Conservation (phyloP, 2,797 vertebrate genomes). For the Neosilurus mollespiculum region DNA sequence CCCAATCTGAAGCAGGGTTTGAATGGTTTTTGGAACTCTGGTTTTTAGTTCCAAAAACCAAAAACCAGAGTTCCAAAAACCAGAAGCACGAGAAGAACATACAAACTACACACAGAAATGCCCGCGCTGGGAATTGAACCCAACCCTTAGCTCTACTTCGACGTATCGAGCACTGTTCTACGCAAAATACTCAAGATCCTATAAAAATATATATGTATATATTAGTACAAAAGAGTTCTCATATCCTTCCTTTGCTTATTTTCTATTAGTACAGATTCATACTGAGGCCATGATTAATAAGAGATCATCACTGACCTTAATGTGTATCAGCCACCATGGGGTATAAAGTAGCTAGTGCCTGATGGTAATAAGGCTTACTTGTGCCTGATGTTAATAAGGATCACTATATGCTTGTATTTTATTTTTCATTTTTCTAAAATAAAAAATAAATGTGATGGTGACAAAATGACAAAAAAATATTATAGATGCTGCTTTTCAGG, state of each 20-base stretch:
- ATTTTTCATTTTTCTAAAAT: too few relatives aligned
- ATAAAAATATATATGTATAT: too few relatives aligned
- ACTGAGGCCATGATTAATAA: too few relatives aligned
- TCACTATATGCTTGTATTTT: background rate
- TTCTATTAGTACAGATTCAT: background rate
- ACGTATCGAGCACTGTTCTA: too few relatives aligned
- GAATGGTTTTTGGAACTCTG: background rate
- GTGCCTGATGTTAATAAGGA: background rate
- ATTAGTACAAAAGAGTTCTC: background rate
- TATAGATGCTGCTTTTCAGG: background rate
- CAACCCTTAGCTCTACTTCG: too few relatives aligned
- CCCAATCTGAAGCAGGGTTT: background rate
- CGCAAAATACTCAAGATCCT: too few relatives aligned
- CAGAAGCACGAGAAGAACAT: too few relatives aligned
- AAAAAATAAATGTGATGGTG: background rate
- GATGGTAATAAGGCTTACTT: background rate
- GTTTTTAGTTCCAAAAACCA: too few relatives aligned
- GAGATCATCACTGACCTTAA: background rate
- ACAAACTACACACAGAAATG: too few relatives aligned
- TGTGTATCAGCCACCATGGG: background rate
- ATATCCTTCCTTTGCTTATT: background rate
- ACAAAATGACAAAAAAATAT: background rate
- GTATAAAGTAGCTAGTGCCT: background rate
- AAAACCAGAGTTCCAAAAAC: too few relatives aligned
- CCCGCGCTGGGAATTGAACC: too few relatives aligned